Base-by-base conservation (phyloP, 2,888 invertebrate genomes). In the Leptarthrus brevirostris region DNA sequence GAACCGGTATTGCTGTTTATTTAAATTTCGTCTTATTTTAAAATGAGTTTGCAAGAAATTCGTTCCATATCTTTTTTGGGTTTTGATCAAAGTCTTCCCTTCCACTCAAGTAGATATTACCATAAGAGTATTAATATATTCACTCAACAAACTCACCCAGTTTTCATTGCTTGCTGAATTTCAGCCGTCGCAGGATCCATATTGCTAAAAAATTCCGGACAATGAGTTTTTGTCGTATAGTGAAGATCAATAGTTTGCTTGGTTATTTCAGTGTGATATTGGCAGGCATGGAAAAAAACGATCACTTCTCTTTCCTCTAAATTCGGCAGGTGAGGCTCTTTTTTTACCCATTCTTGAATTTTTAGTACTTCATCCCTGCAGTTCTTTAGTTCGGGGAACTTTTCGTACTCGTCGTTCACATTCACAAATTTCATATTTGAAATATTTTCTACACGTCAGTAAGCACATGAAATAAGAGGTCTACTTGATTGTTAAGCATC, bases 241-340 rank as follows among this genome's bases (percentile, higher is more conserved):
- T 90, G 89, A 0, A 88, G 87, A 79, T 93, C 93, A 36, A 93
- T 86, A 6, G 91, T 90, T 58, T 86, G 86, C 81, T 93, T 93
- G 0, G 93, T 87, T 16, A 89, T 86, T 77, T 91, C 92, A 69
- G 91, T 85, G 77, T 91, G 90, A 78, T 88, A 89, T 74, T 88
- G 86, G 82, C 92, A 92, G 80, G 91, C 90, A 82, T 92, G 90
- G 77, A 90, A 88, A 74, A 91, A 90, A 36, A 91, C 82, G 61
- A 90, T 88, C 8, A 90, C 85, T 76, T 90, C 90, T 64, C 86
- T 79, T 74, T 90, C 90, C 80, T 86, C 86, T 2, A 90, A 85
- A 77, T 87, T 81, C 0, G 90, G 88, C 73, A 92, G 82, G 81
- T 92, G 91, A 0, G 91, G 89, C 80, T 92, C 92, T n/a, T 89